phyloP scores from a whole-genome alignment of 2,797 vertebrate species.

The Pogonophryne albipinna region DNA sequence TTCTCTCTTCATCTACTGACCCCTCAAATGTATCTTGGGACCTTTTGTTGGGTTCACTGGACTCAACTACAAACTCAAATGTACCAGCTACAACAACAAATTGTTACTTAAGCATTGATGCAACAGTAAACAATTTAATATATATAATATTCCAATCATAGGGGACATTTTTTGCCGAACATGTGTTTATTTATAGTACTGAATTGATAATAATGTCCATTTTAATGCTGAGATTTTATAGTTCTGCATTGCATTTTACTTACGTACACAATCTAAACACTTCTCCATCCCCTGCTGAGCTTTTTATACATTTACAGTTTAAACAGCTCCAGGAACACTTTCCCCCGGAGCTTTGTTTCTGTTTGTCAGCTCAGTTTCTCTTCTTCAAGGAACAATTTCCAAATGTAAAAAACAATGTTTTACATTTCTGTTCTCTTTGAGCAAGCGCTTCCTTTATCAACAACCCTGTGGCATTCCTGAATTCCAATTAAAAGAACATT shows the following conservation, averaged over 20 bases:
- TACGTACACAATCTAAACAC: not conserved
- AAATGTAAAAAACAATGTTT: not conserved
- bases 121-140: not conserved
- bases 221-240: not conserved
- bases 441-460: not conserved
- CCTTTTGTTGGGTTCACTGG: not conserved
- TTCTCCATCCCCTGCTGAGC: not conserved
- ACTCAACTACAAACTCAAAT: not conserved
- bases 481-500: constrained; percentile 49
- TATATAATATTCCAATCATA: not conserved
- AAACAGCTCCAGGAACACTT: constrained; percentile 3
- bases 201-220: not conserved
- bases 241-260: not conserved
- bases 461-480: not conserved
- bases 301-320: not conserved
- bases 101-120: not conserved
- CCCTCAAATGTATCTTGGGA: not conserved
- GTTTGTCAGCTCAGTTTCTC: not conserved
- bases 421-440: not conserved
- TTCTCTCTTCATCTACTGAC: not conserved
- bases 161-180: not conserved
- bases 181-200: not conserved
- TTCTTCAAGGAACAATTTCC: constrained; percentile 4
- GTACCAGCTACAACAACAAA: not conserved
- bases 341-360: not conserved